These are phyloP conservation scores for Phymastichus coffea DNA, from an alignment of 1,140 invertebrate species.

Conservation along the genomic window DNA sequence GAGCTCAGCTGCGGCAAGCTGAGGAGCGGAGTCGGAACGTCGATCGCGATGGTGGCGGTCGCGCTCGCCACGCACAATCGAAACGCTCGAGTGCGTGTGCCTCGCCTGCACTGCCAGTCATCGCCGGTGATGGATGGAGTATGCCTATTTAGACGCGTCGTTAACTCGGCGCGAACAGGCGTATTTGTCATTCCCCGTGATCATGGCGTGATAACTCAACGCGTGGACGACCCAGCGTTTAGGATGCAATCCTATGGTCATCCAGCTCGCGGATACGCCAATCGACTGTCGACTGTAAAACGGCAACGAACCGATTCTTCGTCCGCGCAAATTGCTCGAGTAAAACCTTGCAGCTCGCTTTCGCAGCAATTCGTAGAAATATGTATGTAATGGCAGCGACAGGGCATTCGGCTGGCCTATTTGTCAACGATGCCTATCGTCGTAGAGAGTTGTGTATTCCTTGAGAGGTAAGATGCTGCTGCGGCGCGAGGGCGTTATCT, in stretches of 20 bases:
- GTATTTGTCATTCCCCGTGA: constrained; percentile 30
- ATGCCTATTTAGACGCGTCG: constrained; percentile 40
- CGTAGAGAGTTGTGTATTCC: constrained; percentile 20
- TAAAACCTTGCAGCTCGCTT: neutral
- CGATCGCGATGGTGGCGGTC: neutral
- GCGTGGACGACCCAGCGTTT: neutral
- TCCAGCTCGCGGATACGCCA: no score
- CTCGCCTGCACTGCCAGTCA: constrained; percentile 36
- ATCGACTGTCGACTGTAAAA: no score
- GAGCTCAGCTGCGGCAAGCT: no score
- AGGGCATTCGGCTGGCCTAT: constrained; percentile 22
- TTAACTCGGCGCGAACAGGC: constrained; percentile 30
- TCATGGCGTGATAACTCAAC: constrained; percentile 2
- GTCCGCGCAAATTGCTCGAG: neutral
- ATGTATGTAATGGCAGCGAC: constrained; percentile 11
- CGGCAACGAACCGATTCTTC: no score
- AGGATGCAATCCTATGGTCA: constrained; percentile 16
- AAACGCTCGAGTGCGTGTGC: constrained; percentile 20
- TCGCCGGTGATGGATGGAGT: constrained; percentile 40
- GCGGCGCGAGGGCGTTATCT: no score
- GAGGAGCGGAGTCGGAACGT: neutral
- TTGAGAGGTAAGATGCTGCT: constrained; percentile 25
- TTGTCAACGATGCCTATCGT: constrained; percentile 26
- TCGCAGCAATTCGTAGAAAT: neutral
- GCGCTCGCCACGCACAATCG: neutral